Evolutionary conservation across 2,888 invertebrate genomes (phyloP).

Genomic region (Macrosiphum euphorbiae): DNA sequence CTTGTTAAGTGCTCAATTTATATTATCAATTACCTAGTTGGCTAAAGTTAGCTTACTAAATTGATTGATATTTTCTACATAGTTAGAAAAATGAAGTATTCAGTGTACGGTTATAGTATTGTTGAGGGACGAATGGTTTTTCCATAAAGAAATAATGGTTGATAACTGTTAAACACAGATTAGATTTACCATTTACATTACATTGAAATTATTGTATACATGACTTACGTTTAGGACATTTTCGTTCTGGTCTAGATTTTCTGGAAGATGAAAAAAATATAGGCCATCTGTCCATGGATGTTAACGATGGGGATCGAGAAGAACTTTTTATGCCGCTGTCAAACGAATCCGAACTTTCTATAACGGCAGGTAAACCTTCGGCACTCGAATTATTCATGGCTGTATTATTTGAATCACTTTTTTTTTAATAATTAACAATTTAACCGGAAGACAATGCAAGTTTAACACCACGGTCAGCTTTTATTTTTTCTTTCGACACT

Average conservation of each 20-base stretch:
- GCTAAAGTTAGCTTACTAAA: not conserved
- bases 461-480: not conserved
- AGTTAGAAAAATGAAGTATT: not conserved
- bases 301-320: conserved; percentile 65
- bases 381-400: conserved; percentile 46
- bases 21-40: not conserved
- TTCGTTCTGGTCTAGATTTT: conserved; percentile 61
- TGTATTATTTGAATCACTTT: not conserved
- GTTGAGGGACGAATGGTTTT: conserved; percentile 40
- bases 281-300: conserved; percentile 66
- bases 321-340: conserved; percentile 63
- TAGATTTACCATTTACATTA: not conserved
- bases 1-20: not conserved
- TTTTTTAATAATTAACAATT: not conserved
- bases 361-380: conserved; percentile 46
- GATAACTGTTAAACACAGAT: not conserved
- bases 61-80: not conserved
- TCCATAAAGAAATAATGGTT: not conserved
- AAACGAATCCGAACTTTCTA: conserved; percentile 65
- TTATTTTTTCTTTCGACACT: not conserved
- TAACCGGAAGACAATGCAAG: not conserved
- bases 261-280: conserved; percentile 65
- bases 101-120: too few species aligned
- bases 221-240: conserved; percentile 64
- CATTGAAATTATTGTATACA: not conserved